These are phyloP conservation scores for Lasioglossum morio DNA, from an alignment of 2,888 invertebrate species.

Conservation along the genomic window DNA sequence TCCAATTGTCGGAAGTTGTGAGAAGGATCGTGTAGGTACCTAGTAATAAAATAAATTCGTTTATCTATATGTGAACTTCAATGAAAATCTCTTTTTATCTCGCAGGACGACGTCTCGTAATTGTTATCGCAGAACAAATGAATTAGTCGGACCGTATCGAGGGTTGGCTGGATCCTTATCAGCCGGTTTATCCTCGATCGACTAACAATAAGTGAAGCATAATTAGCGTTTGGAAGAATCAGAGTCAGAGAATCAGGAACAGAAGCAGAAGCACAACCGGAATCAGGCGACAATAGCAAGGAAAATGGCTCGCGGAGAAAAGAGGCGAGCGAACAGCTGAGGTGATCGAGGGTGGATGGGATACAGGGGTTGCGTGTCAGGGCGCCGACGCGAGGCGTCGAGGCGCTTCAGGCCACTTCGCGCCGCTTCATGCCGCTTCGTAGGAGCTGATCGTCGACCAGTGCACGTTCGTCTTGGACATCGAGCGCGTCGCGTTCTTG, in stretches of 20 bases:
- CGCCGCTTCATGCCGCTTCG: constrained; percentile 32
- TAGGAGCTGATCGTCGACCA: constrained; percentile 55
- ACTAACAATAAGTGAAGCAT: not conserved
- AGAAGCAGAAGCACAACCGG: not conserved
- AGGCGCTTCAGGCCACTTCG: constrained; percentile 48
- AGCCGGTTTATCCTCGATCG: not conserved
- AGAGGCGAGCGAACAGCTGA: not conserved
- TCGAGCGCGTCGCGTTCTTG: constrained; percentile 63
- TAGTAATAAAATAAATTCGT: not conserved
- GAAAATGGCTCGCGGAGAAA: constrained; percentile 2
- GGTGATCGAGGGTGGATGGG: not conserved
- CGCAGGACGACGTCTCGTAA: not conserved
- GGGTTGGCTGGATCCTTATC: not conserved
- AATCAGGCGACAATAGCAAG: constrained; percentile 15
- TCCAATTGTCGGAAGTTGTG: no score
- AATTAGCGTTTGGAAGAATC: not conserved
- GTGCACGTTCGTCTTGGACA: constrained; percentile 70
- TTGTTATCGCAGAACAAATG: not conserved
- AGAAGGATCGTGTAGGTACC: not conserved
- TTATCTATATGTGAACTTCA: not conserved
- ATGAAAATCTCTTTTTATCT: not conserved
- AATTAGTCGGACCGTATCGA: not conserved
- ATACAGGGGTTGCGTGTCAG: constrained; percentile 28
- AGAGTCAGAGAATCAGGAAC: not conserved
- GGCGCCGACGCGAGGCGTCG: constrained; percentile 70